Conservation (phyloP, 2,797 vertebrate genomes). For the Microctenopoma steveboyesi region DNA sequence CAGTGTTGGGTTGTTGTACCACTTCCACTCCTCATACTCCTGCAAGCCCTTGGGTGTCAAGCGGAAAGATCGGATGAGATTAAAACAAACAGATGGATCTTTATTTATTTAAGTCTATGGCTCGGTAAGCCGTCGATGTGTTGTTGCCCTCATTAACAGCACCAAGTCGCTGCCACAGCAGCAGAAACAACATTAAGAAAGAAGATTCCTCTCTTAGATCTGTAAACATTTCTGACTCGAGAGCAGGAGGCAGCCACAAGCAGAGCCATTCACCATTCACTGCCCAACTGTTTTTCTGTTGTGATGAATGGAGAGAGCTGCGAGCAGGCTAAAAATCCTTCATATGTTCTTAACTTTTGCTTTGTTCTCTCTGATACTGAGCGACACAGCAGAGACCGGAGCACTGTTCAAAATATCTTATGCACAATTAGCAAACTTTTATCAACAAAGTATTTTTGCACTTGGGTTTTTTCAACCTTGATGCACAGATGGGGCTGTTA, state of each 20-base stretch:
- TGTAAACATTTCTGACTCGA: constrained; percentile 37
- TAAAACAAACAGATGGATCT: background rate
- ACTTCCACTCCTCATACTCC: constrained; percentile 99
- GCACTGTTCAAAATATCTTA: constrained; percentile 21
- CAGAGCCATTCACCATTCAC: constrained; percentile 35
- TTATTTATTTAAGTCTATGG: background rate
- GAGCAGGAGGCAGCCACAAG: constrained; percentile 53
- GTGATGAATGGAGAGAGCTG: constrained; percentile 48
- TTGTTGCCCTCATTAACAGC: constrained; percentile 4
- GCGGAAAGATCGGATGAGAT: background rate
- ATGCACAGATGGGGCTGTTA: constrained; percentile 19
- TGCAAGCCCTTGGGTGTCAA: constrained; percentile 89
- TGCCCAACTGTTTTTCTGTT: constrained; percentile 53
- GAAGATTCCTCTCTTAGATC: constrained; percentile 43
- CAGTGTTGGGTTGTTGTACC: constrained; percentile 94
- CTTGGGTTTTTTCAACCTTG: constrained; percentile 22
- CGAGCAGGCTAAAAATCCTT: constrained; percentile 33
- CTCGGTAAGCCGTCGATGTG: background rate
- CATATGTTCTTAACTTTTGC: constrained; percentile 29
- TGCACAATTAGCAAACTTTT: constrained; percentile 21
- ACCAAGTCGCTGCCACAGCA: background rate
- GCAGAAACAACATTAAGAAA: background rate
- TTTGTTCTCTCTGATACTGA: constrained; percentile 62
- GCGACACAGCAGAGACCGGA: constrained; percentile 10
- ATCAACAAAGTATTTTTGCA: background rate